Evolutionary conservation across 2,888 invertebrate genomes (phyloP).

Genomic region (Clepsis dumicolana): DNA sequence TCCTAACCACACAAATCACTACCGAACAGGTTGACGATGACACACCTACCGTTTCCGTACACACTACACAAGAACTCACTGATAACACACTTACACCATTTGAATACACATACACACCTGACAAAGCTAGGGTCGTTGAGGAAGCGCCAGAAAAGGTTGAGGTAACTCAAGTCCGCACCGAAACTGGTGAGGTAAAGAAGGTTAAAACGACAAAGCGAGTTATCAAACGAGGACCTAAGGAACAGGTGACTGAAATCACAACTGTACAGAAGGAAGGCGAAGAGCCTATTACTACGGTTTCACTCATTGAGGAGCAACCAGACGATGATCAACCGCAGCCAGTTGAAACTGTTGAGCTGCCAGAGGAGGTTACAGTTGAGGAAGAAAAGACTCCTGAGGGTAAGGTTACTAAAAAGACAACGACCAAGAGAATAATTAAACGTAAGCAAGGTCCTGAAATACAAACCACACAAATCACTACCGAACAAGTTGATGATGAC

Average conservation of each 20-base stretch:
- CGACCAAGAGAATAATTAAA: not conserved
- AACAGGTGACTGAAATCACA: not conserved
- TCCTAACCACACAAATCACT: not conserved
- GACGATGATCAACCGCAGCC: not conserved
- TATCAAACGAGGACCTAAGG: not conserved
- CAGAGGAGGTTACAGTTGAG: not conserved
- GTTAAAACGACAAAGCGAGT: not conserved
- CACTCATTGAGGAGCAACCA: not conserved
- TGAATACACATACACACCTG: not conserved
- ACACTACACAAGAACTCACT: not conserved
- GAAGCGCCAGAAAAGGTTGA: not conserved
- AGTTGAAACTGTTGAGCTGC: not conserved
- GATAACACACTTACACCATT: not conserved
- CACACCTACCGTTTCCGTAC: not conserved
- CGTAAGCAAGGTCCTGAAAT: not conserved
- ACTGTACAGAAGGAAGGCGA: not conserved
- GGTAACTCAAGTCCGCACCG: not conserved
- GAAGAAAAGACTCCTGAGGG: not conserved
- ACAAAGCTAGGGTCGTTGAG: not conserved
- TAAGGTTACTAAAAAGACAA: not conserved
- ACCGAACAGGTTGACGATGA: not conserved
- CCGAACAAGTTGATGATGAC: not conserved
- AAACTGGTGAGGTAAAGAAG: not conserved
- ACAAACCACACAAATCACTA: not conserved
- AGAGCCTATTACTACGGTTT: not conserved